Evolutionary conservation across 2,113 vertebrate species (phyloP).

Genomic region (Channa argus): DNA sequence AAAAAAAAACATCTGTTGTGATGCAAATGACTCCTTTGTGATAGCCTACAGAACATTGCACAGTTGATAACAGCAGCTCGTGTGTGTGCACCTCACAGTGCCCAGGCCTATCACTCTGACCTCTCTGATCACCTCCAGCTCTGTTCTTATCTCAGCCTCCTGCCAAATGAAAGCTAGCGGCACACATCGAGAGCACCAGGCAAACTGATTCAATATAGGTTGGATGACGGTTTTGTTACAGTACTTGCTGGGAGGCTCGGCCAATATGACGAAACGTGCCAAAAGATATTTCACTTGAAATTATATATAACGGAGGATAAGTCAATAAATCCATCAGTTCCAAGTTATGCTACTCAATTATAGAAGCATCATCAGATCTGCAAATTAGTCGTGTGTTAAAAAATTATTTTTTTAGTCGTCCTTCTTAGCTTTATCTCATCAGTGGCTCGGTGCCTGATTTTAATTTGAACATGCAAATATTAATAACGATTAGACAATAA

Average conservation of each 20-base stretch:
- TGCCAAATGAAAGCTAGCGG: slow-evolving; percentile 31
- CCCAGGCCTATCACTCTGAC: slow-evolving; percentile 45
- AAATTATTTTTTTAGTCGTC: not conserved
- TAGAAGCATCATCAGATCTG: no score
- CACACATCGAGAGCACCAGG: slow-evolving; percentile 19
- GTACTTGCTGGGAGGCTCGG: not conserved
- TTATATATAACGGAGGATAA: not conserved
- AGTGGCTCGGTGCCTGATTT: not conserved
- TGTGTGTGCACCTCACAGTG: slow-evolving; percentile 25
- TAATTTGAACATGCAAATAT: slow-evolving; percentile 6
- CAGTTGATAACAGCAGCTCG: slow-evolving; percentile 50
- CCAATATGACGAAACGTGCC: no score
- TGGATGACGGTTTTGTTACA: not conserved
- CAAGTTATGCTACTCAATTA: not conserved
- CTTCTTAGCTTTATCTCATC: not conserved
- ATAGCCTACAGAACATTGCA: slow-evolving; percentile 61
- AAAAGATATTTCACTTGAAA: not conserved
- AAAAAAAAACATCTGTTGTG: slow-evolving; percentile 70
- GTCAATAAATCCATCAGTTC: not conserved
- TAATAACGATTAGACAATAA: slow-evolving; percentile 13
- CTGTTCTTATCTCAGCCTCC: slow-evolving; percentile 53
- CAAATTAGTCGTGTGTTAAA: no score
- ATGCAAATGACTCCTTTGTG: slow-evolving; percentile 78
- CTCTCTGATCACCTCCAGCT: slow-evolving; percentile 56
- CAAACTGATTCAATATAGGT: not conserved